phyloP scores from a whole-genome alignment of 2,888 invertebrate genomes.

The Polydrusus tereticollis region DNA sequence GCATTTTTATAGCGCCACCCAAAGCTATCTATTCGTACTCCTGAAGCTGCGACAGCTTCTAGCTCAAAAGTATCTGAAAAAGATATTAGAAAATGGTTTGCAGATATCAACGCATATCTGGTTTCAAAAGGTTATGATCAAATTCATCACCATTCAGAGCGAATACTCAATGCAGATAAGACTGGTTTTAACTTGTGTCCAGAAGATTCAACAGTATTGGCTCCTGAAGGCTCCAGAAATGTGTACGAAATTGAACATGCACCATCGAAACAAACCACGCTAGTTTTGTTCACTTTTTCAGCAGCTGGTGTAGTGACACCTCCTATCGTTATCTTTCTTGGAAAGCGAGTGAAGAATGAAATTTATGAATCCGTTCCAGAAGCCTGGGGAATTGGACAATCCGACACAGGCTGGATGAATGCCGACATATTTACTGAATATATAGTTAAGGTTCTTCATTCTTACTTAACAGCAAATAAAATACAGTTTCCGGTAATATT shows the following conservation, averaged over 20 bases:
- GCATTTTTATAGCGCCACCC: conserved; percentile 53
- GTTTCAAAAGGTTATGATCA: too few relatives aligned
- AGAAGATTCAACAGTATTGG: conserved; percentile 31
- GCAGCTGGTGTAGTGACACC: conserved; percentile 9
- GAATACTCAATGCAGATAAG: conserved; percentile 46
- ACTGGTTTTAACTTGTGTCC: too few relatives aligned
- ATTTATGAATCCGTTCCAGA: neutral
- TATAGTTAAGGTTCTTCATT: conserved; percentile 25
- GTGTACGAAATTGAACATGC: conserved; percentile 26
- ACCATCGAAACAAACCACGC: conserved; percentile 3
- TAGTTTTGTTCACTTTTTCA: conserved; percentile 31
- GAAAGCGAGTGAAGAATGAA: too few relatives aligned
- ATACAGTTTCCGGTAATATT: conserved; percentile 31
- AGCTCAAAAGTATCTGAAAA: conserved; percentile 52
- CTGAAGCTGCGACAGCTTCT: conserved; percentile 49
- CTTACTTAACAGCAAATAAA: conserved; percentile 2
- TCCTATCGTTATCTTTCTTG: neutral
- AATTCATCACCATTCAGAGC: too few relatives aligned
- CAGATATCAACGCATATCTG: too few relatives aligned
- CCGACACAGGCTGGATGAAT: neutral
- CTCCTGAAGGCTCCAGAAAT: conserved; percentile 19
- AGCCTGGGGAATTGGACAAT: neutral
- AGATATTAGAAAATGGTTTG: conserved; percentile 55
- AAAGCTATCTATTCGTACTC: conserved; percentile 47
- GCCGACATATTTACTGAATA: conserved; percentile 35